These are phyloP conservation scores for Procavia capensis DNA, from an alignment of 2,113 vertebrate species.

Conservation along the genomic window DNA sequence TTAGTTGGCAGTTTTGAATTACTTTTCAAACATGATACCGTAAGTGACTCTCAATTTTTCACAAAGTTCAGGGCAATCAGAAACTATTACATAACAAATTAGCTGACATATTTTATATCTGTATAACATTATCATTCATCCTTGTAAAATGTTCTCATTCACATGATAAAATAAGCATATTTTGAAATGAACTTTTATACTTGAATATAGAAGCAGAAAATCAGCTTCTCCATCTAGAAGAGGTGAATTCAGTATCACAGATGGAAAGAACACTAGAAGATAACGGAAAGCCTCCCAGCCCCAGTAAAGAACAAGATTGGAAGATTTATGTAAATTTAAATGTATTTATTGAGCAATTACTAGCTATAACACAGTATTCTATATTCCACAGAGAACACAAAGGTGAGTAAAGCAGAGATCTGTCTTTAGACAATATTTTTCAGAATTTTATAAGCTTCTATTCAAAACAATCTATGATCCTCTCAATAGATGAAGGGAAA, in stretches of 20 bases:
- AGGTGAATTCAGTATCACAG: neutral
- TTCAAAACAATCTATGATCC: neutral
- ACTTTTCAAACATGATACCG: slow-evolving; percentile 33
- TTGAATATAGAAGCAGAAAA: neutral
- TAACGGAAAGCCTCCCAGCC: neutral
- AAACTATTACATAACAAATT: neutral
- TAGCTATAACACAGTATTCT: neutral
- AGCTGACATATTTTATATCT: neutral
- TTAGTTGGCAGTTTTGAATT: neutral
- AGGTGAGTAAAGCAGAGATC: neutral
- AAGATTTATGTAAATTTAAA: neutral
- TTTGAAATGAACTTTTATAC: neutral
- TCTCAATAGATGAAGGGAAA: neutral
- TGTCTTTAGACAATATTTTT: neutral
- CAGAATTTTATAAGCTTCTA: neutral
- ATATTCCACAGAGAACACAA: neutral
- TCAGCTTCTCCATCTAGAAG: neutral
- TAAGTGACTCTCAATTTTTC: neutral
- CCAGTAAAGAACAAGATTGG: neutral
- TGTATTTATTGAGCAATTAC: neutral
- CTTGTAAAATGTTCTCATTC: neutral
- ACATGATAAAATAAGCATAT: neutral
- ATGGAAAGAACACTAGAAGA: neutral
- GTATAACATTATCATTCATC: neutral
- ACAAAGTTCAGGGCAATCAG: neutral